Conservation (phyloP, 2,888 invertebrate species). For the Aleiodes alternator region DNA sequence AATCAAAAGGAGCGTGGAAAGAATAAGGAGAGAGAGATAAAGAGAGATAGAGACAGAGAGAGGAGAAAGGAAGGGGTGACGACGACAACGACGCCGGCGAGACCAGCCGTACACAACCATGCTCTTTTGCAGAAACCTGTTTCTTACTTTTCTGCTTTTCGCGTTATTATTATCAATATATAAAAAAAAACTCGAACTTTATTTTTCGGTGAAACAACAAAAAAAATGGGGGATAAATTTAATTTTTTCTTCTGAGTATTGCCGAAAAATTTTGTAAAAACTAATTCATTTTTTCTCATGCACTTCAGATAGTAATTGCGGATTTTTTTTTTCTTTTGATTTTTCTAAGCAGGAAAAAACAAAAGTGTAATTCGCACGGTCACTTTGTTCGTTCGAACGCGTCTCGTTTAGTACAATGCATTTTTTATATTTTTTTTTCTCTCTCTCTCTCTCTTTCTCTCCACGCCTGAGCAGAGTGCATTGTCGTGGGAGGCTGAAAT, state of each 20-base stretch:
- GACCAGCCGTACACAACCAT: constrained; percentile 39
- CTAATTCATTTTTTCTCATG: not conserved
- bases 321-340: not conserved
- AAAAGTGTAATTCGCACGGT: constrained; percentile 50
- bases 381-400: constrained; percentile 55
- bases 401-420: constrained; percentile 66
- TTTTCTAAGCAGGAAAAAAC: constrained; percentile 2
- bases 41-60: constrained; percentile 22
- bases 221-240: constrained; percentile 37
- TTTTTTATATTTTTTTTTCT: constrained; percentile 61
- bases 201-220: constrained; percentile 11
- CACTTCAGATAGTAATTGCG: not conserved
- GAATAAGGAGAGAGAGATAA: constrained; percentile 20
- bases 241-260: too few species aligned
- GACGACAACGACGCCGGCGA: constrained; percentile 38
- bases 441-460: constrained; percentile 43
- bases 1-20: not conserved
- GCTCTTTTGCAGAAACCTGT: constrained; percentile 71
- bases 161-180: constrained; percentile 50
- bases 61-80: constrained; percentile 36
- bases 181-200: not conserved
- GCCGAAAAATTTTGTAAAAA: too few species aligned
- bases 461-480: constrained; percentile 57
- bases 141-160: constrained; percentile 57
- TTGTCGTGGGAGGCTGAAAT: constrained; percentile 73